Percentiles rank a stretch among this genome's conserved stretches.
These are phyloP conservation scores for Taphrorychus bicolor DNA, from an alignment of 2,888 invertebrate genomes.

Conservation along the genomic window DNA sequence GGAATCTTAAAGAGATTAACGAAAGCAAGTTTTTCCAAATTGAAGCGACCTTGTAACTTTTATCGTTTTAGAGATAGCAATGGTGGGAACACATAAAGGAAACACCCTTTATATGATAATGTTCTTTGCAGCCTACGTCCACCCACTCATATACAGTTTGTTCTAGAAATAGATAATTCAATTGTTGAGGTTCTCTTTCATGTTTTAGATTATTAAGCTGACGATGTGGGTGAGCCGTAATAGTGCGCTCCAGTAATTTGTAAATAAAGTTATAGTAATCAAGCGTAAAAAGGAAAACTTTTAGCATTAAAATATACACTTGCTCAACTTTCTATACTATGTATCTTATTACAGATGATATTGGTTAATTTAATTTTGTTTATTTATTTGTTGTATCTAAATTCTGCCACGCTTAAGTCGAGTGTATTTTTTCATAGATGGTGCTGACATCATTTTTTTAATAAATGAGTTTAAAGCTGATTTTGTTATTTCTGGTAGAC, in stretches of 20 bases:
- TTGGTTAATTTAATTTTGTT: constrained; percentile 46
- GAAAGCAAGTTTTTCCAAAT: too few species aligned
- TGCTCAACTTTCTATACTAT: constrained; percentile 58
- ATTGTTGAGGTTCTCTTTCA: background rate
- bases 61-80: too few species aligned
- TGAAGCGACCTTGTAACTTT: too few species aligned
- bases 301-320: constrained; percentile 58
- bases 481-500: background rate
- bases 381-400: constrained; percentile 50
- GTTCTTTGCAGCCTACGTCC: constrained; percentile 6
- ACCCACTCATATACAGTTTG: too few species aligned
- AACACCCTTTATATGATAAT: too few species aligned
- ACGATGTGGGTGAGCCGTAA: background rate
- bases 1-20: too few species aligned
- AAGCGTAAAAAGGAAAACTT: constrained; percentile 42
- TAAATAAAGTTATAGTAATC: constrained; percentile 43
- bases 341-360: constrained; percentile 43
- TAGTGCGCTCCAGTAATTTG: constrained; percentile 16
- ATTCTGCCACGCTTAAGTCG: constrained; percentile 53
- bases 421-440: constrained; percentile 55
- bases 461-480: constrained; percentile 43
- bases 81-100: too few species aligned
- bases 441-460: constrained; percentile 53
- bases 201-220: background rate
- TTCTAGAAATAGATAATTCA: too few species aligned